Evolutionary conservation across 2,113 vertebrate species (phyloP).

Genomic region (Peromyscus maniculatus): DNA sequence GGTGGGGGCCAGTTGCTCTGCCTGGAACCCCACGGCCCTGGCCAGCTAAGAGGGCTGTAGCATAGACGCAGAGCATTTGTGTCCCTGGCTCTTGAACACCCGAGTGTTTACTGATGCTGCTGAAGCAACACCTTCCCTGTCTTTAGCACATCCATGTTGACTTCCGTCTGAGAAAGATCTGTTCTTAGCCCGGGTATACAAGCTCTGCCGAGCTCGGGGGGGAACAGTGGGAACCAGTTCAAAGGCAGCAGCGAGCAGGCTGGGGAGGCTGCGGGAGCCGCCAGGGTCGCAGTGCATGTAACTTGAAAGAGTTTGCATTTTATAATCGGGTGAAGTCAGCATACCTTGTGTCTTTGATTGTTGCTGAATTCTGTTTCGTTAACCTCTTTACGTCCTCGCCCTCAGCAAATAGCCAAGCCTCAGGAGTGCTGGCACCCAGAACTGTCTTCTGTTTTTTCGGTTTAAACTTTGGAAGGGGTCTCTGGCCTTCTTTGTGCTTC

Average conservation of each 20-base stretch:
- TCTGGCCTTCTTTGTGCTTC: conserved; percentile 84
- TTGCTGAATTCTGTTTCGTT: conserved; percentile 76
- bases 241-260: conserved; percentile 74
- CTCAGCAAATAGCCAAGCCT: conserved; percentile 78
- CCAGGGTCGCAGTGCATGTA: conserved; percentile 80
- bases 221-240: conserved; percentile 78
- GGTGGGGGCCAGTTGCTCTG: conserved; percentile 68
- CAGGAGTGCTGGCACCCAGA: conserved; percentile 88
- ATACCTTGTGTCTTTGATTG: conserved; percentile 79
- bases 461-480: conserved; percentile 85
- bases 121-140: conserved; percentile 79
- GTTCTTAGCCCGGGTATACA: conserved; percentile 79
- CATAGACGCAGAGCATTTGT: conserved; percentile 77
- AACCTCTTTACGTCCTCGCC: conserved; percentile 54
- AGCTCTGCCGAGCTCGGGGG: conserved; percentile 80
- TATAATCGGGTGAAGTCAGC: conserved; percentile 86
- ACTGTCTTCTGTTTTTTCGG: conserved; percentile 79
- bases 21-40: conserved; percentile 59
- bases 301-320: conserved; percentile 84
- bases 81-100: conserved; percentile 77
- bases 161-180: conserved; percentile 79
- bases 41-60: conserved; percentile 62
- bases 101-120: conserved; percentile 83
- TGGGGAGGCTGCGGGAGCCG: conserved; percentile 84
- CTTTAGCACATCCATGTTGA: conserved; percentile 74